A percentile compares a stretch with the other conserved stretches of the same genome.
Conservation (phyloP, 2,113 vertebrate genomes). For the Mustela lutreola region DNA sequence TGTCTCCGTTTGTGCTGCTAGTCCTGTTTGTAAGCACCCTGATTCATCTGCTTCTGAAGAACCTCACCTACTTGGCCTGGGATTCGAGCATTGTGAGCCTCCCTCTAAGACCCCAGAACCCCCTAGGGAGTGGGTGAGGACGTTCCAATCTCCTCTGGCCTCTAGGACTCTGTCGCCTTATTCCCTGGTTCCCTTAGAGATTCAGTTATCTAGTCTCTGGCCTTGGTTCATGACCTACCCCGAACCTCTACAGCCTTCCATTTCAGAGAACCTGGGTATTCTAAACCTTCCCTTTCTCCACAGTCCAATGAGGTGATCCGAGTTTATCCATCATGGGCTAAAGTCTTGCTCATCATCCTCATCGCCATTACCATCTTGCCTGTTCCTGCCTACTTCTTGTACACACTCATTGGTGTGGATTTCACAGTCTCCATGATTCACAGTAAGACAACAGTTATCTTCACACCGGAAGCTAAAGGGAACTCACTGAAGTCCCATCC, state of each 20-base stretch:
- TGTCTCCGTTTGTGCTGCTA: conserved; percentile 19
- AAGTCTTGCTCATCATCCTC: conserved; percentile 83
- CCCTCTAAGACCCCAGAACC: background rate
- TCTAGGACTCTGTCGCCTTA: background rate
- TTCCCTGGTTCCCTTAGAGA: background rate
- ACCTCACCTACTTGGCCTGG: conserved; percentile 90
- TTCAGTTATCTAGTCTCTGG: background rate
- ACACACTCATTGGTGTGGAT: rapidly evolving
- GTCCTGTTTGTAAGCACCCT: background rate
- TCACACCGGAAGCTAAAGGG: background rate
- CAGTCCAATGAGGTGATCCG: conserved; percentile 86
- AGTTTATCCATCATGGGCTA: conserved; percentile 90
- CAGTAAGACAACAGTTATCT: background rate
- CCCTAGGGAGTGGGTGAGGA: background rate
- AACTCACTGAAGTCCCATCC: rapidly evolving
- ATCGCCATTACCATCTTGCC: conserved; percentile 88
- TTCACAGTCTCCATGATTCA: rapidly evolving
- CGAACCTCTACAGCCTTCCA: background rate
- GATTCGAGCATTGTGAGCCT: conserved; percentile 73
- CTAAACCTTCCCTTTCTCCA: background rate
- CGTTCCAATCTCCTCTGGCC: background rate
- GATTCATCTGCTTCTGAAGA: rapidly evolving
- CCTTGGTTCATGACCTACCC: background rate
- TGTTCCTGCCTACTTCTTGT: conserved; percentile 85
- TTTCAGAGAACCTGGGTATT: background rate